Percentiles rank a stretch among this genome's conserved stretches.
Evolutionary conservation across 2,888 invertebrate genomes (phyloP).

Genomic region (Cheiracanthium punctorium): DNA sequence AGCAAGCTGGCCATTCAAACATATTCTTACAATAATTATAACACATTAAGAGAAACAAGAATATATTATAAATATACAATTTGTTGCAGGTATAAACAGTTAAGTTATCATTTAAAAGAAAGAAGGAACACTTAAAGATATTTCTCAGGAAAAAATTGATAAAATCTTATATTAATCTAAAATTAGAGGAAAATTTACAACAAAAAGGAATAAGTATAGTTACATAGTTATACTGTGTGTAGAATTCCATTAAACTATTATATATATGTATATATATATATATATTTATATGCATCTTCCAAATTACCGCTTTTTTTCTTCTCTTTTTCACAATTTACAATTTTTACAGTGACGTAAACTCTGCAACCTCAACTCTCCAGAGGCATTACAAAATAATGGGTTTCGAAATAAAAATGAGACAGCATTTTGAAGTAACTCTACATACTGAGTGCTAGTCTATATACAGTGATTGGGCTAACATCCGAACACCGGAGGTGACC

Average conservation of each 20-base stretch:
- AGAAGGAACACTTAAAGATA: slow-evolving; percentile 29
- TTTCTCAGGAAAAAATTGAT: slow-evolving; percentile 48
- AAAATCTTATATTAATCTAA: slow-evolving; percentile 68
- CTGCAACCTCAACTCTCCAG: slow-evolving; percentile 67
- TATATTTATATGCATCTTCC: slow-evolving; percentile 59
- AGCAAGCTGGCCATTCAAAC: neutral
- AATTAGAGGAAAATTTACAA: slow-evolving; percentile 65
- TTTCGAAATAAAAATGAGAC: slow-evolving; percentile 67
- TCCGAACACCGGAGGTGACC: slow-evolving; percentile 11
- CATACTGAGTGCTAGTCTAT: slow-evolving; percentile 70
- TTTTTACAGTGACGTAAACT: slow-evolving; percentile 67
- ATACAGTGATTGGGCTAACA: slow-evolving; percentile 58
- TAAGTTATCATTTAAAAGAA: slow-evolving; percentile 24
- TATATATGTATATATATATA: slow-evolving; percentile 59
- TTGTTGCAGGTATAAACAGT: neutral
- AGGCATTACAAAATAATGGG: slow-evolving; percentile 66
- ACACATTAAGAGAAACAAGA: neutral
- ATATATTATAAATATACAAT: neutral
- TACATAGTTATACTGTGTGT: slow-evolving; percentile 52
- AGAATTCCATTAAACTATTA: slow-evolving; percentile 48
- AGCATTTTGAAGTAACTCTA: slow-evolving; percentile 65
- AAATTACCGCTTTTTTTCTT: slow-evolving; percentile 51
- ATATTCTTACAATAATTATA: neutral
- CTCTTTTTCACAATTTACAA: slow-evolving; percentile 66
- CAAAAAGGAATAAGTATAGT: slow-evolving; percentile 44